These are phyloP conservation scores for Dicerorhinus sumatrensis DNA, from an alignment of 2,113 vertebrate species.

Conservation along the genomic window DNA sequence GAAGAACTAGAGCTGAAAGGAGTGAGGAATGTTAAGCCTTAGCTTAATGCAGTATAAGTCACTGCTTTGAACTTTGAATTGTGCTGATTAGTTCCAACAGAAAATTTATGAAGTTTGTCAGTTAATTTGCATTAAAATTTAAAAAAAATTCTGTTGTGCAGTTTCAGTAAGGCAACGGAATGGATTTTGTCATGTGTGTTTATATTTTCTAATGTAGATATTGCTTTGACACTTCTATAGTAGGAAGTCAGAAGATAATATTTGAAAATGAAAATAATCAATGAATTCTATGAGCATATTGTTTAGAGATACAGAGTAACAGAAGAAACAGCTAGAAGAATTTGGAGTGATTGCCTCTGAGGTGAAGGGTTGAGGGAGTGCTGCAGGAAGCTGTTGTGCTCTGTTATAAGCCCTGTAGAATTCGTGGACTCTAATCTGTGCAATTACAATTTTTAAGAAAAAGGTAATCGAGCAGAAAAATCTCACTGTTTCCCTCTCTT, in stretches of 20 bases:
- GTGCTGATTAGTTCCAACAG: conserved; percentile 74
- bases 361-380: not conserved
- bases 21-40: conserved; percentile 55
- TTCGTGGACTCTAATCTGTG: not conserved
- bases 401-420: not conserved
- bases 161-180: conserved; percentile 5
- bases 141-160: not conserved
- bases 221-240: not conserved
- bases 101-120: conserved; percentile 72
- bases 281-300: not conserved
- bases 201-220: conserved; percentile 56
- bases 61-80: conserved; percentile 77
- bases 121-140: conserved; percentile 69
- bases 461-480: not conserved
- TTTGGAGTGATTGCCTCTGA: not conserved
- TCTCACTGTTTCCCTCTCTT: not conserved
- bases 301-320: conserved; percentile 1
- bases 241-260: conserved; percentile 45
- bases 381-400: not conserved
- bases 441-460: not conserved
- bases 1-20: conserved; percentile 55
- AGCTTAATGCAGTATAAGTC: conserved; percentile 53
- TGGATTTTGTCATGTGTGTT: conserved; percentile 47
- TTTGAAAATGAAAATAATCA: conserved; percentile 45
- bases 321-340: conserved; percentile 30